Evolutionary conservation across 2,797 vertebrate species (phyloP), one percentile per base, ranked within the genome.

Genomic region (Pristis pectinata): DNA sequence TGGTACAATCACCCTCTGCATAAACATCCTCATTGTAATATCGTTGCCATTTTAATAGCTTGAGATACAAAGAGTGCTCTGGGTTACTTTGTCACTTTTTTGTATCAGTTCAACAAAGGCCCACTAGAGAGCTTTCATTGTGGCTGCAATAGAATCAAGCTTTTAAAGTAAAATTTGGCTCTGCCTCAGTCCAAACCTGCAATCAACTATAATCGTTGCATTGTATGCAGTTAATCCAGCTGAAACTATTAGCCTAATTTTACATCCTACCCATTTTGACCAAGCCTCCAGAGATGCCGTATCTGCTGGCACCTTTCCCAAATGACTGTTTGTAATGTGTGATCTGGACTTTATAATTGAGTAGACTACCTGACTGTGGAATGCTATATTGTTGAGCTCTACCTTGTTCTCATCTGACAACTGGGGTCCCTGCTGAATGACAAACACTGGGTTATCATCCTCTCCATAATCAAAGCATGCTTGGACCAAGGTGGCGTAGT

Each of bases 161-260:
- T 61, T 22, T 89, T 61, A 37, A 91, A 91, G 59, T n/a, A 91
- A 37, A 91, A 67, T 41, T 8, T 67, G n/a, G 61, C n/a, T 91
- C 85, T 61, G 6, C 4, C 56, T 34, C 87, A 91, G n/a, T 41
- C 19, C 61, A 67, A 89, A n/a, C n/a, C 30, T 41, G 34, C 22
- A 15, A 41, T 41, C 59, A 37, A 67, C 59, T 67, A 41, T 91
- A 91, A 67, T 67, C 8, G n/a, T 64, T 59, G 85, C 59, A 37
- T 89, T 89, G 34, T 61, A n/a, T 41, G 49, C n/a, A 91, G 17
- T 91, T 41, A 91, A 91, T 67, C n/a, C 34, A 64, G 19, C n/a
- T 91, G 87, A 91, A 91, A 41, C 79, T 80, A 80, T 22, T 79
- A 80, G 17, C 30, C 79, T 44, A 80, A 91, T 59, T 61, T 59